Percentiles rank a stretch among this genome's conserved stretches.
phyloP scores from a whole-genome alignment of 2,113 vertebrate genomes.

The Phycodurus eques region DNA sequence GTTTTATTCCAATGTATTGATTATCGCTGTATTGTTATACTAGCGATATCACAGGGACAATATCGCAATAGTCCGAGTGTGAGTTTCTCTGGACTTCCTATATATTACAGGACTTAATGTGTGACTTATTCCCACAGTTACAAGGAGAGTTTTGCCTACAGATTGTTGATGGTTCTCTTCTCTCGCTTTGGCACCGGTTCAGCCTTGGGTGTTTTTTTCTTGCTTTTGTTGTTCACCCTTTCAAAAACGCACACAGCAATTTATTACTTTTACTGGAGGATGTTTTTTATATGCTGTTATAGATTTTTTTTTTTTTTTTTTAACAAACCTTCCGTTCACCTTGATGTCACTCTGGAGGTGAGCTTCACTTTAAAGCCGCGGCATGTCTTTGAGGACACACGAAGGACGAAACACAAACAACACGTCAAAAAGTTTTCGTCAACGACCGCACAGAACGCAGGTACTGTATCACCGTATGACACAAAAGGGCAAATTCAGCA shows the following conservation, averaged over 20 bases:
- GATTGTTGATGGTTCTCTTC: neutral
- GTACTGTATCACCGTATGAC: conserved; percentile 42
- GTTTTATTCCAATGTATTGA: too few species aligned
- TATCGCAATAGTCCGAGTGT: neutral
- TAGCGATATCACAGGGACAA: too few species aligned
- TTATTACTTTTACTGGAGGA: neutral
- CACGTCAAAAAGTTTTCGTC: conserved; percentile 39
- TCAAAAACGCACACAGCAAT: neutral
- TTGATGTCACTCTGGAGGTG: conserved; percentile 27
- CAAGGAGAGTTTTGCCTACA: neutral
- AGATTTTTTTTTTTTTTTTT: conserved; percentile 1
- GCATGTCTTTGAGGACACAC: conserved; percentile 37
- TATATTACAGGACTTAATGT: neutral
- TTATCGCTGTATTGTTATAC: too few species aligned
- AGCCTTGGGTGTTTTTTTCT: neutral
- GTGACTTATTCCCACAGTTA: neutral
- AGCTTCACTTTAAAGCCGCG: conserved; percentile 21
- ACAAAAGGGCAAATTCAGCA: conserved; percentile 25
- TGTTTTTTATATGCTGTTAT: conserved; percentile 3
- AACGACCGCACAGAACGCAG: conserved; percentile 6
- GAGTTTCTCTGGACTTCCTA: neutral
- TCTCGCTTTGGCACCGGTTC: neutral
- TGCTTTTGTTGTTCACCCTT: neutral
- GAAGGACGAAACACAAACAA: conserved; percentile 53
- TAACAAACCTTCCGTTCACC: conserved; percentile 10